Conservation (phyloP, 1,140 invertebrate genomes). For the Rhagoletis zephyria region DNA sequence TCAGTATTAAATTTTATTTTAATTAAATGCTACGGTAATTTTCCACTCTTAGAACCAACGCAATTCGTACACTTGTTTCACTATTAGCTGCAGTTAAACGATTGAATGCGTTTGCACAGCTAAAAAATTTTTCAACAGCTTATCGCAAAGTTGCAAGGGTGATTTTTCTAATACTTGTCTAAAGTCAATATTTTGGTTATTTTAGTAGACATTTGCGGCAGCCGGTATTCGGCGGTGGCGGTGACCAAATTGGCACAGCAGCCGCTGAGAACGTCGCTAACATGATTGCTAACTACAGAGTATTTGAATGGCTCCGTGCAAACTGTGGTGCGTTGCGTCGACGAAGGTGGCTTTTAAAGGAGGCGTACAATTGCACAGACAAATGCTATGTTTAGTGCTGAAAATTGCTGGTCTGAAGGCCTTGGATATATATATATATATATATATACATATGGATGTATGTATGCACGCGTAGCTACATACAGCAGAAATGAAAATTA, state of each 20-base stretch:
- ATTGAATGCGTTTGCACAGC: background rate
- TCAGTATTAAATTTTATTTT: background rate
- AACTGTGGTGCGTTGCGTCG: background rate
- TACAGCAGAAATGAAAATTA: background rate
- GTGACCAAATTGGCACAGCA: background rate
- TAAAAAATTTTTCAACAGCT: background rate
- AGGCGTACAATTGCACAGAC: background rate
- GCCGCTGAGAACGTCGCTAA: background rate
- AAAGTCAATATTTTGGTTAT: constrained; percentile 30
- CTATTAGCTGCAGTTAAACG: background rate
- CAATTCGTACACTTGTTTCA: constrained; percentile 13
- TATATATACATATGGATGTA: too few relatives aligned
- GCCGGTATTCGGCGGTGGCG: background rate
- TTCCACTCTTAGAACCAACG: background rate
- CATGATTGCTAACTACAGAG: background rate
- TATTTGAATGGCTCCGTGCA: background rate
- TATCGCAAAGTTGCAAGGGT: background rate
- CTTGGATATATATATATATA: background rate
- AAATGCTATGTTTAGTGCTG: too few relatives aligned
- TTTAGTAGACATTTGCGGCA: background rate
- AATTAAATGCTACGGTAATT: background rate
- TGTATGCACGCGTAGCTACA: too few relatives aligned
- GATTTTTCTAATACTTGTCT: background rate
- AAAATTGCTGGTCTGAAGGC: too few relatives aligned
- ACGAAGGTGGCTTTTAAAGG: constrained; percentile 32